Evolutionary conservation across 1,140 invertebrate genomes (phyloP), one percentile per base, ranked within the genome.

Genomic region (Cepaea nemoralis): DNA sequence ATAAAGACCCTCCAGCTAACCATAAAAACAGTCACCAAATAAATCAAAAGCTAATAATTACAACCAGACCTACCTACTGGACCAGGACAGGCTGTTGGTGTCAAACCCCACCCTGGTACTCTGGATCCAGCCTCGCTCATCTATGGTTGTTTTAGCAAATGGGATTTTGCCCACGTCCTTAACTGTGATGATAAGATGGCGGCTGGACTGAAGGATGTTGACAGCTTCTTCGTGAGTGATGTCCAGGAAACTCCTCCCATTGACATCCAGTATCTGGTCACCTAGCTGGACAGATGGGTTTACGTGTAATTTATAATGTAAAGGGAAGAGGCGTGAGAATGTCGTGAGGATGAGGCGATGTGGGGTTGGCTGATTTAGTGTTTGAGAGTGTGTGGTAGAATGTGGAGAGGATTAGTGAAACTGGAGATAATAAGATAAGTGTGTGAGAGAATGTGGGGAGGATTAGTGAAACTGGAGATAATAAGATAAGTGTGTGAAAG

Each of bases 171-270:
- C 97, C 79, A 98, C 96, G 88, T 97, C 96, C 77, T 95, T 93
- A 40, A 97, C 95, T 75, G 96, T 93, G 84, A 98, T 92, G 19
- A 95, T 95, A 95, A 98, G 96, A 80, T 96, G 93, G 85, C 96
- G 96, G 89, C 96, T 95, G 83, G 95, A 95, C 91, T 97, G 97
- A 63, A 98, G 93, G 35, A 93, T 85, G 82, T 94, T 94, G n/a
- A 98, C 97, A 22, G 97, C 97, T 88, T 98, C 96, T 88, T 97
- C 96, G 91, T 98, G 97, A 3, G 96, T 97, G 80, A 97, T 95
- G 87, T 97, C 95, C 84, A 96, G 94, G 92, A 98, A 98, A 82
- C 95, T 97, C 90, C 96, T 94, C 48, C 95, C 95, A 88, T 98
- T 98, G 50, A 98, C 97, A 89, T 97, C 96, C 74, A 98, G 92